Conservation (phyloP, 2,797 vertebrate species). For the Sylvilagus floridanus region DNA sequence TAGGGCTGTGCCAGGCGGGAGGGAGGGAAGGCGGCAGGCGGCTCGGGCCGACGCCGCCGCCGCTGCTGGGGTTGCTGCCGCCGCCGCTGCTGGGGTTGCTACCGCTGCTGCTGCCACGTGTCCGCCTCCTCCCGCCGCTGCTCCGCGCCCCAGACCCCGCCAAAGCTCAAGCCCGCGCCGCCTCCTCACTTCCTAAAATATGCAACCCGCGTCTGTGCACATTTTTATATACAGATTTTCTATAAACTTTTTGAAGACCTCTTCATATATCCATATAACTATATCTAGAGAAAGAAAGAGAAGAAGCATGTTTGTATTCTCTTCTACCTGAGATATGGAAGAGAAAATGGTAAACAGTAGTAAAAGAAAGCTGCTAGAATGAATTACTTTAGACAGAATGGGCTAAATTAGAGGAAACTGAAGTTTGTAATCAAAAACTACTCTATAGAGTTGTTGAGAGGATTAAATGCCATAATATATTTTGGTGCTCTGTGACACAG, state of each 20-base stretch:
- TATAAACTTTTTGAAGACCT: too few species aligned
- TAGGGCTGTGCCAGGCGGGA: constrained; percentile 61
- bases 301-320: neutral
- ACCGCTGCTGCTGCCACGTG: constrained; percentile 75
- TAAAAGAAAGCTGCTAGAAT: constrained; percentile 30
- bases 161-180: constrained; percentile 78
- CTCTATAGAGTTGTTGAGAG: neutral
- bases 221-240: too few species aligned
- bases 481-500: neutral
- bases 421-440: neutral
- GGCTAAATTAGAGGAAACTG: neutral
- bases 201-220: constrained; percentile 77
- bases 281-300: neutral
- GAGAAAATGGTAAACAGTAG: constrained; percentile 16
- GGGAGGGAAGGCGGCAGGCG: constrained; percentile 62
- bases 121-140: constrained; percentile 70
- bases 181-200: constrained; percentile 85
- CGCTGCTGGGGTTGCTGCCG: neutral
- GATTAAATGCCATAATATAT: constrained; percentile 38
- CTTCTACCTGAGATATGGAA: neutral
- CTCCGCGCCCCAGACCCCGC: constrained; percentile 59
- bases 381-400: neutral
- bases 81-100: constrained; percentile 44
- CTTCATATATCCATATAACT: neutral
- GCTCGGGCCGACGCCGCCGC: constrained; percentile 55